Conservation (phyloP, 2,113 vertebrate genomes). For the Platycercus adscitus region DNA sequence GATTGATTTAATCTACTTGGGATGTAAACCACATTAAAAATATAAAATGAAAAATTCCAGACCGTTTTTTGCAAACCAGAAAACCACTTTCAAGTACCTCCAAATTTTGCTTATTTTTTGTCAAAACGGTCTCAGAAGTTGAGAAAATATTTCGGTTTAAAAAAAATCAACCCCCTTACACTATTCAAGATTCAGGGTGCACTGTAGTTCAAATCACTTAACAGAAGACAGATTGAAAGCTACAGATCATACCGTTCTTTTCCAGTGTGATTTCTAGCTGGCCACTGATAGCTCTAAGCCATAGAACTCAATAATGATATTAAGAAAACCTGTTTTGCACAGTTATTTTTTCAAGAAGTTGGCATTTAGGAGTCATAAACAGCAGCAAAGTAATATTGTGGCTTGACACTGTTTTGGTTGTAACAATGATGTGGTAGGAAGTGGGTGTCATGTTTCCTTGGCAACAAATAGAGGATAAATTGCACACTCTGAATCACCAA, state of each 20-base stretch:
- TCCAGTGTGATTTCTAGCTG: not conserved
- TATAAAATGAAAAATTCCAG: not conserved
- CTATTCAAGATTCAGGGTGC: not conserved
- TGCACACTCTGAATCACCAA: constrained; percentile 70
- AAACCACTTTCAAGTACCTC: not conserved
- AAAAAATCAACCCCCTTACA: not conserved
- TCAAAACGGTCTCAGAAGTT: not conserved
- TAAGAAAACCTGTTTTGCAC: not conserved
- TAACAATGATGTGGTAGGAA: constrained; percentile 70
- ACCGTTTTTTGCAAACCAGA: not conserved
- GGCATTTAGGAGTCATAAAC: not conserved
- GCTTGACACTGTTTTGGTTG: constrained; percentile 63
- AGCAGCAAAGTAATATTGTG: constrained; percentile 59
- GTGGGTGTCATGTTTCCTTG: constrained; percentile 70
- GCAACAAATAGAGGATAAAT: constrained; percentile 61
- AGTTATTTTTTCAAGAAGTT: not conserved
- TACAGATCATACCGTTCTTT: not conserved
- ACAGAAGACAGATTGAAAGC: not conserved
- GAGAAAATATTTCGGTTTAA: not conserved
- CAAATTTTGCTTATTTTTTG: not conserved
- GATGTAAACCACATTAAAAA: not conserved
- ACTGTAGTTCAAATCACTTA: not conserved
- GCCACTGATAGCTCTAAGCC: not conserved
- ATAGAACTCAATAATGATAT: not conserved
- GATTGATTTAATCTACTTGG: not conserved